Conservation (phyloP, 2,797 vertebrate genomes). For the Uromys caudimaculatus region DNA sequence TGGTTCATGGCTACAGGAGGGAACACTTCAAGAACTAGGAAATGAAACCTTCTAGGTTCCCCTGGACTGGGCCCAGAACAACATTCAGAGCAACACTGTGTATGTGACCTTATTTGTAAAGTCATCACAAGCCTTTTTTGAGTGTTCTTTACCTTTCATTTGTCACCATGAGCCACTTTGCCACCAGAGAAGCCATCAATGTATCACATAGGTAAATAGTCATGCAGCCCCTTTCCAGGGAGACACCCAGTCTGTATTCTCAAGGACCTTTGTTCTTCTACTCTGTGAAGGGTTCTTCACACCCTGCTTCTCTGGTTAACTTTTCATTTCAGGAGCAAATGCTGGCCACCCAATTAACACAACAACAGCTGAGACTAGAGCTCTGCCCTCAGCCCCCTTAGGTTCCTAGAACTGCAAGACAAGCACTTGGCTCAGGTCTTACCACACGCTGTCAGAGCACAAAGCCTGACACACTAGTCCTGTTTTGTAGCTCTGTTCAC, state of each 20-base stretch:
- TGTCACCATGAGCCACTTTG: neutral
- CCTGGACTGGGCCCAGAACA: neutral
- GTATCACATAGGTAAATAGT: neutral
- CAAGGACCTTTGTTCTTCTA: neutral
- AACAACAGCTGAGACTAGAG: neutral
- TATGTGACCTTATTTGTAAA: neutral
- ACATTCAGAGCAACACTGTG: neutral
- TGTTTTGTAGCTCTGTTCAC: neutral
- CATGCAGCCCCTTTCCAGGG: neutral
- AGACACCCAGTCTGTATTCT: neutral
- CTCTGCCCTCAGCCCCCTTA: neutral
- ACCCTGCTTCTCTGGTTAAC: neutral
- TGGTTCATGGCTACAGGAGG: neutral
- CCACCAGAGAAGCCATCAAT: constrained; percentile 41
- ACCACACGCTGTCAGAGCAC: neutral
- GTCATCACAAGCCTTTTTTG: neutral
- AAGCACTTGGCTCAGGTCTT: neutral
- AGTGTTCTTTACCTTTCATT: constrained; percentile 26
- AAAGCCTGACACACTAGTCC: neutral
- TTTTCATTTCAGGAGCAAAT: constrained; percentile 59
- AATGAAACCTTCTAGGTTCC: neutral
- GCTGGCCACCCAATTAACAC: constrained; percentile 39
- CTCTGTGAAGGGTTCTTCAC: neutral
- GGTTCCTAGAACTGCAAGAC: neutral
- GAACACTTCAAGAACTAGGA: neutral